A percentile compares a stretch with the other conserved stretches of the same genome.
Evolutionary conservation across 2,888 invertebrate genomes (phyloP).

Genomic region (Nebria salina): DNA sequence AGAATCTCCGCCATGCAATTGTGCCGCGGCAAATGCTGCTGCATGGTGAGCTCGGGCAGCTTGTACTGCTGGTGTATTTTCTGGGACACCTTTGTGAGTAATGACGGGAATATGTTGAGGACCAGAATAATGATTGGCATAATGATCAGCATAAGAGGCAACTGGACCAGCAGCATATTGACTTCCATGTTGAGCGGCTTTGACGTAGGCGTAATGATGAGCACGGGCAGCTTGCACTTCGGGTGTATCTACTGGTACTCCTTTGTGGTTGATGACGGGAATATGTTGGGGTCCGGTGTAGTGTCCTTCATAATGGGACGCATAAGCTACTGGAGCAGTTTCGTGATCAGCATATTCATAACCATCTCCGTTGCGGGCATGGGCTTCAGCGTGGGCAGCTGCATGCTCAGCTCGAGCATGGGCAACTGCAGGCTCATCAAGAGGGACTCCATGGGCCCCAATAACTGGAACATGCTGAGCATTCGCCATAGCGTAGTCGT

Average conservation of each 20-base stretch:
- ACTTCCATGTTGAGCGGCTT: constrained; percentile 50
- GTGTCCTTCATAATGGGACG: constrained; percentile 49
- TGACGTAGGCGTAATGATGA: constrained; percentile 64
- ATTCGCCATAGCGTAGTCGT: constrained; percentile 59
- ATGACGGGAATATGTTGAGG: constrained; percentile 50
- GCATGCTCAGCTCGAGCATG: constrained; percentile 54
- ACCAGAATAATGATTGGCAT: constrained; percentile 48
- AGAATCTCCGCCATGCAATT: constrained; percentile 48
- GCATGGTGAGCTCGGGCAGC: constrained; percentile 65
- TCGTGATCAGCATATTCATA: constrained; percentile 20
- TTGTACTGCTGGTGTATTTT: constrained; percentile 65
- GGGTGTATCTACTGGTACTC: constrained; percentile 63
- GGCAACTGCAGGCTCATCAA: constrained; percentile 63
- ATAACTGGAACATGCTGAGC: constrained; percentile 56
- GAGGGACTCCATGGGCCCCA: constrained; percentile 66
- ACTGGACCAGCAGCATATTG: constrained; percentile 5
- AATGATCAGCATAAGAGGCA: constrained; percentile 54
- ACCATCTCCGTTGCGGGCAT: constrained; percentile 59
- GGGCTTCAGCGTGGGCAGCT: constrained; percentile 62
- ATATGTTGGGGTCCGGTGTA: constrained; percentile 50
- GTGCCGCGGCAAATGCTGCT: constrained; percentile 61
- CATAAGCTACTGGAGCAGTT: constrained; percentile 53
- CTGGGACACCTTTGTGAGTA: constrained; percentile 57
- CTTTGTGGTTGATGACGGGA: constrained; percentile 48
- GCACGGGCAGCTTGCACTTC: constrained; percentile 66